Evolutionary conservation across 2,797 vertebrate genomes (phyloP).

Genomic region (Fringilla coelebs): DNA sequence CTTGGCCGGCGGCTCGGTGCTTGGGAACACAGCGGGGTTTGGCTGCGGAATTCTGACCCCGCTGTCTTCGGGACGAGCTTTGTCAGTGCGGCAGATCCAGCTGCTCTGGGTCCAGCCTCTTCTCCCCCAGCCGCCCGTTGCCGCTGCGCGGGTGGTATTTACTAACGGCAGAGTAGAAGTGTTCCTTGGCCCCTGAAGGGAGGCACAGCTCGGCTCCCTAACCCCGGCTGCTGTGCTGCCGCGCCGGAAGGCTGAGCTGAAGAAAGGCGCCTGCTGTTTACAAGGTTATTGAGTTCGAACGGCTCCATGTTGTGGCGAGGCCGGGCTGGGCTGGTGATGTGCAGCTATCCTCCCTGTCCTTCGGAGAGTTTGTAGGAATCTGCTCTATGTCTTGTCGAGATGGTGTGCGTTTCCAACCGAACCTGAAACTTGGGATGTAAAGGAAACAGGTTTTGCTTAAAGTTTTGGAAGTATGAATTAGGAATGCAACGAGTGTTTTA

Average conservation of each 20-base stretch:
- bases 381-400: not conserved
- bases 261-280: not conserved
- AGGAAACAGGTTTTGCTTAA: not conserved
- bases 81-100: not conserved
- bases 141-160: rapidly evolving
- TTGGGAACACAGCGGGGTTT: not conserved
- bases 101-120: not conserved
- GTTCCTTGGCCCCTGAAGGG: not conserved
- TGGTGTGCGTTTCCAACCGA: rapidly evolving
- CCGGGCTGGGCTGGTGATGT: not conserved
- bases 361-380: not conserved
- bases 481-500: not conserved
- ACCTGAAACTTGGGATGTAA: not conserved
- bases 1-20: not conserved
- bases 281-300: not conserved
- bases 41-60: not conserved
- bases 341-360: not conserved
- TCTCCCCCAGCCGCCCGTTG: not conserved
- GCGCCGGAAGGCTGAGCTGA: not conserved
- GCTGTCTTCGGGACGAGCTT: not conserved
- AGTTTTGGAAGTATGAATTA: not conserved
- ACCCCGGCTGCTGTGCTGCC: not conserved
- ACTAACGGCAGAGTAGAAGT: not conserved
- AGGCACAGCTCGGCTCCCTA: not conserved
- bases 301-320: not conserved